Evolutionary conservation across 2,113 vertebrate species (phyloP).

Genomic region (Prunella fulvescens): DNA sequence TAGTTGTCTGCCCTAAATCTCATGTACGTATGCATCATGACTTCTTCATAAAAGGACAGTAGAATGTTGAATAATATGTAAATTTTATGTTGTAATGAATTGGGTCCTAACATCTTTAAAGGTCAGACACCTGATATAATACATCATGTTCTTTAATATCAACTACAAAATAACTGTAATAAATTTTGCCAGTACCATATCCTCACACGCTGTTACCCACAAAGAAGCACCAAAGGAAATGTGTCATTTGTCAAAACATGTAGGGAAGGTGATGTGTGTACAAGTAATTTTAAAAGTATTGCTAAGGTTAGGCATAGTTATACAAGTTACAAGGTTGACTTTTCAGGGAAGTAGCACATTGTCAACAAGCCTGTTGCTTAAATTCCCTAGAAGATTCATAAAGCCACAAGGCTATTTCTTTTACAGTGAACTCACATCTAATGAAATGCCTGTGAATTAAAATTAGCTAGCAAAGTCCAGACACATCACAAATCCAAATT

Average conservation of each 20-base stretch:
- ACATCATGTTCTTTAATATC: slow-evolving; percentile 85
- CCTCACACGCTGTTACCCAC: slow-evolving; percentile 82
- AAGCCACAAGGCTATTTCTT: background rate
- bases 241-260: slow-evolving; percentile 82
- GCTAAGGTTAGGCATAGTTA: slow-evolving; percentile 69
- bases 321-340: slow-evolving; percentile 59
- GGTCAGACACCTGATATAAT: slow-evolving; percentile 84
- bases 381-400: slow-evolving; percentile 2
- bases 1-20: slow-evolving; percentile 61
- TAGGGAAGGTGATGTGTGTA: slow-evolving; percentile 72
- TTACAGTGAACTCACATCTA: background rate
- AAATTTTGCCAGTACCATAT: slow-evolving; percentile 79
- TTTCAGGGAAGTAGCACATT: background rate
- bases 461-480: background rate
- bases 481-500: background rate
- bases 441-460: slow-evolving; percentile 13
- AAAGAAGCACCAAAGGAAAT: slow-evolving; percentile 80
- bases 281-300: slow-evolving; percentile 74
- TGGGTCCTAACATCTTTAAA: slow-evolving; percentile 85
- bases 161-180: slow-evolving; percentile 85
- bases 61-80: slow-evolving; percentile 83
- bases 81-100: slow-evolving; percentile 86
- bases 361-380: slow-evolving; percentile 1
- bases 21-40: slow-evolving; percentile 63
- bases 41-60: slow-evolving; percentile 76